Conservation (phyloP, 2,888 invertebrate genomes). For the Morinoia aosen region DNA sequence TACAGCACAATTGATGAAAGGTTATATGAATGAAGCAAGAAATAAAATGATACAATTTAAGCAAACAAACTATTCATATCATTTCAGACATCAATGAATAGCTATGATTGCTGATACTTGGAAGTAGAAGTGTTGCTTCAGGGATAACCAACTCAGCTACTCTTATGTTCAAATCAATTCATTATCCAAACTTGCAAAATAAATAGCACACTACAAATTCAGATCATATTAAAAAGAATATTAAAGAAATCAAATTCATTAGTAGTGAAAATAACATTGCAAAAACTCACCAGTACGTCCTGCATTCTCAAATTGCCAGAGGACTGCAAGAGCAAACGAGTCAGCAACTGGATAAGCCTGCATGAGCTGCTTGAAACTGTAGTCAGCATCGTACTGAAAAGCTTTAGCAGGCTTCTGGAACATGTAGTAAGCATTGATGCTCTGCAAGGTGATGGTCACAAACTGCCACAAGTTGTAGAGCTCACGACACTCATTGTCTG, state of each 20-base stretch:
- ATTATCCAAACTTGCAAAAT: too few relatives aligned
- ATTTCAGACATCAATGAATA: too few relatives aligned
- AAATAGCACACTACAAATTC: too few relatives aligned
- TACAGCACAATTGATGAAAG: background rate
- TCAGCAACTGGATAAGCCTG: constrained; percentile 51
- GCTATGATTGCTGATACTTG: too few relatives aligned
- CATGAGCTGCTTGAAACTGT: constrained; percentile 53
- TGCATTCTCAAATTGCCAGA: constrained; percentile 53
- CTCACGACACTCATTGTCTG: constrained; percentile 52
- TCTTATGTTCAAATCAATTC: background rate
- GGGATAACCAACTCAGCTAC: too few relatives aligned
- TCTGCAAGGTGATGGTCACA: constrained; percentile 55
- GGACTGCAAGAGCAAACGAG: constrained; percentile 55
- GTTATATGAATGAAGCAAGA: background rate
- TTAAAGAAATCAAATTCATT: too few relatives aligned
- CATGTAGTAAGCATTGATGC: constrained; percentile 62
- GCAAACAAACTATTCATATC: too few relatives aligned
- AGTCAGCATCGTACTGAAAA: constrained; percentile 48
- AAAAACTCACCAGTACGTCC: background rate
- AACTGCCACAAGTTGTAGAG: constrained; percentile 58
- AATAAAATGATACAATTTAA: too few relatives aligned
- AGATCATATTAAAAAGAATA: too few relatives aligned
- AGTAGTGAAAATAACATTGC: background rate
- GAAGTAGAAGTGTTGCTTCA: background rate
- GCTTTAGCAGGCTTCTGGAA: constrained; percentile 54